These are phyloP conservation scores for Rutilus rutilus DNA, from an alignment of 2,113 vertebrate genomes.

Conservation along the genomic window DNA sequence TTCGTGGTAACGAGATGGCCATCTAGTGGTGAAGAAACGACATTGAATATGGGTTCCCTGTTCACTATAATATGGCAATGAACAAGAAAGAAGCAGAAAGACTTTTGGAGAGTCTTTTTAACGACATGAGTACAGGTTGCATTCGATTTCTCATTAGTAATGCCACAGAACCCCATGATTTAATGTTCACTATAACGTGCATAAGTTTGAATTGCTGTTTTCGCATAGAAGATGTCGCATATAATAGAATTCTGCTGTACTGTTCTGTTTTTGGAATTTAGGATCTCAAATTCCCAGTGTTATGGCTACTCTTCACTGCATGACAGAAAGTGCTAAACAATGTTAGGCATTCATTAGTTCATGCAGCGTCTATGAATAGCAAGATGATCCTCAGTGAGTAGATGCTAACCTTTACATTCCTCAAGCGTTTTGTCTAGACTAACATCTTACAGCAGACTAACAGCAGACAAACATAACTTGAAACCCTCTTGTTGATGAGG, in stretches of 20 bases:
- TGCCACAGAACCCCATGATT: neutral
- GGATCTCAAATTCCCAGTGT: neutral
- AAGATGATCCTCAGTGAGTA: constrained; percentile 20
- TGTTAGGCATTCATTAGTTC: neutral
- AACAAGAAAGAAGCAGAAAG: neutral
- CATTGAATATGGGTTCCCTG: neutral
- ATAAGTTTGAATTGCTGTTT: neutral
- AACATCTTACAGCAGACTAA: neutral
- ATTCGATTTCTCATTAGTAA: too few relatives aligned
- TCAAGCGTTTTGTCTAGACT: constrained; percentile 8
- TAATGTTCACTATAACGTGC: neutral
- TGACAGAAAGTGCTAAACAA: neutral
- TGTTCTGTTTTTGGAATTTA: neutral
- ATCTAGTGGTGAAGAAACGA: constrained; percentile 16
- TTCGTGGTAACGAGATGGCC: neutral
- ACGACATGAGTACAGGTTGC: neutral
- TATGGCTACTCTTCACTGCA: neutral
- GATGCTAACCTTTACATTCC: neutral
- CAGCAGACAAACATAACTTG: neutral
- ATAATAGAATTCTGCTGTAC: neutral
- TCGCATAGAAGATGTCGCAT: neutral
- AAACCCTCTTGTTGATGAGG: neutral
- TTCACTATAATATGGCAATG: neutral
- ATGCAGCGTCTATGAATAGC: neutral
- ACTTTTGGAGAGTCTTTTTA: neutral